These are phyloP conservation scores for Microtus agrestis DNA, from an alignment of 2,797 vertebrate genomes.

Conservation along the genomic window DNA sequence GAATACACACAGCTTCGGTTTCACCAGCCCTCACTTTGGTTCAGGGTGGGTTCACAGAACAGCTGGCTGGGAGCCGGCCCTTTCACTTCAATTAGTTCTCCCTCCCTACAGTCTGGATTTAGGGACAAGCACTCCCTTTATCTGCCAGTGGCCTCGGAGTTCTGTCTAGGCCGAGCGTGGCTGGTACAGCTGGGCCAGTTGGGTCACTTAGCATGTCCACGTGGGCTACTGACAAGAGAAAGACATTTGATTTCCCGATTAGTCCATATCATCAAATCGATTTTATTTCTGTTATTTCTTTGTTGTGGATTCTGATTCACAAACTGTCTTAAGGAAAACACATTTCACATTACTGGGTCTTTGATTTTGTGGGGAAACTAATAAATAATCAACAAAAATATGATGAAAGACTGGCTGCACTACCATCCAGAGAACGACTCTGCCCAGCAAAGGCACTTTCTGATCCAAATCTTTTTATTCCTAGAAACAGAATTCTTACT, in stretches of 20 bases:
- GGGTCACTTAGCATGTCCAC: conserved; percentile 91
- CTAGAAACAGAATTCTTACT: conserved; percentile 90
- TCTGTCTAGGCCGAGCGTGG: conserved; percentile 33
- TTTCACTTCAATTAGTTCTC: conserved; percentile 71
- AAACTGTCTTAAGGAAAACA: conserved; percentile 87
- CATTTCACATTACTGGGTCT: conserved; percentile 85
- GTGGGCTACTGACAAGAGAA: conserved; percentile 90
- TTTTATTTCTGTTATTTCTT: conserved; percentile 84
- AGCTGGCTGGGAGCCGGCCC: conserved; percentile 51
- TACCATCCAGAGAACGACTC: conserved; percentile 84
- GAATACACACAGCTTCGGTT: conserved; percentile 9
- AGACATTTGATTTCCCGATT: conserved; percentile 86
- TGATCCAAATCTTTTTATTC: conserved; percentile 88
- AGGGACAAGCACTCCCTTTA: conserved; percentile 64
- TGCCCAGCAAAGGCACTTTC: conserved; percentile 86
- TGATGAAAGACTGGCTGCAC: conserved; percentile 90
- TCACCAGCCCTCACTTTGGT: conserved; percentile 8
- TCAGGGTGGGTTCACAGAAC: conserved; percentile 15
- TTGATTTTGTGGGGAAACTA: conserved; percentile 89
- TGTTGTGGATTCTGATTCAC: conserved; percentile 84
- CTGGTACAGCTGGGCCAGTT: conserved; percentile 47
- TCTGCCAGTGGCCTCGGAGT: background rate
- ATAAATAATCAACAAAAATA: conserved; percentile 92
- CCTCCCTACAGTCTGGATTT: conserved; percentile 53
- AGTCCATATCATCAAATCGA: conserved; percentile 82